Conservation (phyloP, 2,888 invertebrate species). For the Drosophila neutralis region DNA sequence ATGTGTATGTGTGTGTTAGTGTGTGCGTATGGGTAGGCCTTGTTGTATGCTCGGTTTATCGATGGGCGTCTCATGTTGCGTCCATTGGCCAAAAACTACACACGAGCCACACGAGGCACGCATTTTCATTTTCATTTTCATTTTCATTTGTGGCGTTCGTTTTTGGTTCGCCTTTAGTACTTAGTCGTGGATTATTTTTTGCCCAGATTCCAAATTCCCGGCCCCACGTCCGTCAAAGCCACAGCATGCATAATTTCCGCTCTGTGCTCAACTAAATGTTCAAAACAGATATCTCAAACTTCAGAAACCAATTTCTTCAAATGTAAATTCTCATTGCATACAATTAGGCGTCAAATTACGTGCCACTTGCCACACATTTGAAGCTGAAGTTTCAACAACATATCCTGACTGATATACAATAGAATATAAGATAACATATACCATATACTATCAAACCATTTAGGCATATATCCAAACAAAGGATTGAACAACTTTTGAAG, state of each 20-base stretch:
- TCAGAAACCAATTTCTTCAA: conserved; percentile 9
- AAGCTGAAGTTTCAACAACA: background rate
- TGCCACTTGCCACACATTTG: background rate
- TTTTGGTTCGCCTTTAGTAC: conserved; percentile 27
- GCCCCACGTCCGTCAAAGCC: background rate
- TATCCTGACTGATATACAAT: background rate
- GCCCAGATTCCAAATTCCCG: conserved; percentile 6
- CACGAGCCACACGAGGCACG: conserved; percentile 32
- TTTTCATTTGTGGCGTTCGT: conserved; percentile 32
- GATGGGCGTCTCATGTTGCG: conserved; percentile 54
- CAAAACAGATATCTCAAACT: conserved; percentile 35
- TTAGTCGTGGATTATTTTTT: conserved; percentile 8
- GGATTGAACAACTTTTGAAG: background rate
- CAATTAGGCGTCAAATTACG: conserved; percentile 11
- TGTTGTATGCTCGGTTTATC: conserved; percentile 42
- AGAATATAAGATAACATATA: background rate
- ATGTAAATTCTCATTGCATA: conserved; percentile 29
- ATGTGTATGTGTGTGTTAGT: background rate
- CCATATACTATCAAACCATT: background rate
- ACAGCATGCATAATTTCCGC: conserved; percentile 22
- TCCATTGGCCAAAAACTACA: conserved; percentile 57
- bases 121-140: conserved; percentile 10
- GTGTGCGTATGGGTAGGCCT: conserved; percentile 7
- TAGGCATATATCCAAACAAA: background rate
- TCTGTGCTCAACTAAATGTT: conserved; percentile 8